Evolutionary conservation across 2,888 invertebrate species (phyloP), one percentile per base, ranked within the genome.

Genomic region (Heliconius erato): DNA sequence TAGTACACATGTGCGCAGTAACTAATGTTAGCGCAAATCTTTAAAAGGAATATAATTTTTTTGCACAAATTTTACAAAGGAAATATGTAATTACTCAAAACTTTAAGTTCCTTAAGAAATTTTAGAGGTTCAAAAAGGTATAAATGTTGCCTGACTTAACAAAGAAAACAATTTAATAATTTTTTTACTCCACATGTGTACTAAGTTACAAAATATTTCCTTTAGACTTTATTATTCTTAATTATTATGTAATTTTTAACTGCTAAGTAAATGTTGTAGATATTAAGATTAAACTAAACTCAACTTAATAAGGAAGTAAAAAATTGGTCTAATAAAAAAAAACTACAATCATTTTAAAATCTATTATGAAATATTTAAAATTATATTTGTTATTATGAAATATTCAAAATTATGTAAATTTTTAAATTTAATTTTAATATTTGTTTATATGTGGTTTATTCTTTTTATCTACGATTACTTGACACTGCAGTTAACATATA

Each of bases 401-500:
- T 28, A 28, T 28, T 28, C 28, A 28, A 28, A 28, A 28, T 28
- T 28, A 28, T 28, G 28, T 28, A 28, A 28, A 28, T 28, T 28
- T 28, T 28, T 28, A 28, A 28, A 28, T 28, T 28, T 28, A 28
- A 28, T 28, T 28, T 28, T 28, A 28, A 28, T 28, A 28, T 28
- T 28, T 32, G 14, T 67, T 74, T 32, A 59, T 32, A 23, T 74
- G 59, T 19, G 23, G n/a, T 19, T 54, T 54, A 23, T 23, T 16
- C 9, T 76, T n/a, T 28, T 65, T 74, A 87, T 87, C 67, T 78
- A 67, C 28, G 7, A 88, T 87, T 86, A 85, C 86, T 88, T 84
- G 84, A 82, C 72, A 78, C 23, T 82, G 83, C 84, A 82, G 83
- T 44, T 87, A 69, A 82, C 72, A 35, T 80, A 83, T 80, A 84